phyloP scores from a whole-genome alignment of 2,113 vertebrate genomes.

The Trinectes maculatus region DNA sequence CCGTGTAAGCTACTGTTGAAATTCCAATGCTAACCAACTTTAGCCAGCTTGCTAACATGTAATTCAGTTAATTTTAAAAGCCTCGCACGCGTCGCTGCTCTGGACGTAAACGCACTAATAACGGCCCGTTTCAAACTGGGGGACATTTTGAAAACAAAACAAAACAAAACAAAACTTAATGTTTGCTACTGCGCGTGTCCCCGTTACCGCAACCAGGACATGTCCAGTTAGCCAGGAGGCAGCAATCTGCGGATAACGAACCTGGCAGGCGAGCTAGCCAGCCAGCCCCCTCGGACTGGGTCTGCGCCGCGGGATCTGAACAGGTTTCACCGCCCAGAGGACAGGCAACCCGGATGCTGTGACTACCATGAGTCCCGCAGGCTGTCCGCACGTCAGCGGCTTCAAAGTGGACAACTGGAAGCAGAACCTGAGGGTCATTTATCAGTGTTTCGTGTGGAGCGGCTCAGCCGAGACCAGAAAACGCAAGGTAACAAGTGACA shows the following conservation, averaged over 20 bases:
- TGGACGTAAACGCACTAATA: slow-evolving; percentile 10
- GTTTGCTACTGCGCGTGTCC: slow-evolving; percentile 52
- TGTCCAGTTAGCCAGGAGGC: slow-evolving; percentile 72
- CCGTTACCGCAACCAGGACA: slow-evolving; percentile 53
- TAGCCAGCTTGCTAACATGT: slow-evolving; percentile 78
- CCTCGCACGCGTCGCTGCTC: not conserved
- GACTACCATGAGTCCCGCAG: slow-evolving; percentile 91
- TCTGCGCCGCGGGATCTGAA: slow-evolving; percentile 48
- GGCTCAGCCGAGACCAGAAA: slow-evolving; percentile 94
- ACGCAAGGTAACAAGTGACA: slow-evolving; percentile 88
- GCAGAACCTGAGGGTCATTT: slow-evolving; percentile 96
- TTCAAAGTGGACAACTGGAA: slow-evolving; percentile 99
- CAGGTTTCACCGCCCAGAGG: slow-evolving; percentile 65
- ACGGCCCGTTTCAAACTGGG: slow-evolving; percentile 2
- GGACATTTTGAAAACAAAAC: not conserved
- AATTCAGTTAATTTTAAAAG: slow-evolving; percentile 53
- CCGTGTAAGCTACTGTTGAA: slow-evolving; percentile 77
- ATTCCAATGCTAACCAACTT: slow-evolving; percentile 84
- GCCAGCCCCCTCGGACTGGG: slow-evolving; percentile 36
- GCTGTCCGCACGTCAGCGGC: slow-evolving; percentile 93
- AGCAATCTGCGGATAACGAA: slow-evolving; percentile 61
- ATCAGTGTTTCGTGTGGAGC: slow-evolving; percentile 98
- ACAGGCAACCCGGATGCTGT: slow-evolving; percentile 71
- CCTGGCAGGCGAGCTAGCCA: slow-evolving; percentile 57
- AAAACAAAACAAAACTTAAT: slow-evolving; percentile 56